Evolutionary conservation across 2,888 invertebrate species (phyloP).

Genomic region (Apoda limacodes): DNA sequence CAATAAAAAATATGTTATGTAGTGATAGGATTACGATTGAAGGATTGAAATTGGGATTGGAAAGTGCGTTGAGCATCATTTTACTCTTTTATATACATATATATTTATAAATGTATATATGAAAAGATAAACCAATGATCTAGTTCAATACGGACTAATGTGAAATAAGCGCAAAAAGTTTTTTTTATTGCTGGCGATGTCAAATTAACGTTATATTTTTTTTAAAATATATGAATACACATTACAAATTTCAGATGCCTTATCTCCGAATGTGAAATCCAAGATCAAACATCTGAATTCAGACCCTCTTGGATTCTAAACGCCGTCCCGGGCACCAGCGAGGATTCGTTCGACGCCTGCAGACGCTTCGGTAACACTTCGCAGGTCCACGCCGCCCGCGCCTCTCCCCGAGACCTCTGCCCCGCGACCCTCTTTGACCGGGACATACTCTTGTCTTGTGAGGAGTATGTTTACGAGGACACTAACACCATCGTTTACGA

Average conservation of each 20-base stretch:
- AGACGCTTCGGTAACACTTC: conserved; percentile 28
- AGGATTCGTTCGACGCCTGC: conserved; percentile 38
- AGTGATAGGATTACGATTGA: no score
- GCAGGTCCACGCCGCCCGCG: not conserved
- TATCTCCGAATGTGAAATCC: conserved; percentile 42
- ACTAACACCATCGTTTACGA: conserved; percentile 50
- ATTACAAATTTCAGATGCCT: conserved; percentile 41
- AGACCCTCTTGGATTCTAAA: conserved; percentile 38
- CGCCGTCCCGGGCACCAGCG: conserved; percentile 36
- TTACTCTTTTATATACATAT: no score
- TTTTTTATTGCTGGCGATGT: no score
- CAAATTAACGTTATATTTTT: no score
- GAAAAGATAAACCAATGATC: no score
- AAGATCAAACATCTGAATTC: conserved; percentile 32
- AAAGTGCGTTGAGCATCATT: no score
- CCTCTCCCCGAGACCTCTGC: conserved; percentile 26
- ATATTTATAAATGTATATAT: no score
- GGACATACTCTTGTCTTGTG: conserved; percentile 28
- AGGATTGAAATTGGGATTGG: no score
- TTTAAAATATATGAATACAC: no score
- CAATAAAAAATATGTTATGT: no score
- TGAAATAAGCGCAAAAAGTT: no score
- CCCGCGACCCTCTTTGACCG: conserved; percentile 40
- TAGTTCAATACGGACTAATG: no score
- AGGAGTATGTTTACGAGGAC: conserved; percentile 43